Evolutionary conservation across 2,113 vertebrate genomes (phyloP).

Genomic region (Mormoops blainvillei): DNA sequence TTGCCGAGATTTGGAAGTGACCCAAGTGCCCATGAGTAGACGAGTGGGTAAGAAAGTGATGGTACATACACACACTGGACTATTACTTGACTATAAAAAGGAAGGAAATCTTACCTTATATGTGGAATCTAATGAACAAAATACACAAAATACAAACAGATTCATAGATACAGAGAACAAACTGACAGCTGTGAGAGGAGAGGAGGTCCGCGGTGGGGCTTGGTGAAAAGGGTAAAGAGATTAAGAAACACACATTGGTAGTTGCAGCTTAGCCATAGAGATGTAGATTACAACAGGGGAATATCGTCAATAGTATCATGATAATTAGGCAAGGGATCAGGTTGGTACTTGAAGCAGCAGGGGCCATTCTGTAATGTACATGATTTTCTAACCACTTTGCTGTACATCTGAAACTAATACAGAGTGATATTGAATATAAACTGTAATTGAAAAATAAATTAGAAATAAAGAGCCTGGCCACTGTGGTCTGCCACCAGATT

Average conservation of each 20-base stretch:
- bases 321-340: background rate
- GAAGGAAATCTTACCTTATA: background rate
- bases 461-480: background rate
- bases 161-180: background rate
- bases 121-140: background rate
- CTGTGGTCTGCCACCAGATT: background rate
- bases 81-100: background rate
- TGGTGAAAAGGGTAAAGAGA: background rate
- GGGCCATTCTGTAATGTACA: background rate
- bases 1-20: no score
- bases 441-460: background rate
- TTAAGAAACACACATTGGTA: background rate
- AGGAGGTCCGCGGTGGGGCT: background rate
- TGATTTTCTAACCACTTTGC: background rate
- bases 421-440: background rate
- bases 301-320: background rate
- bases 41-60: background rate
- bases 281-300: background rate
- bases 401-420: background rate
- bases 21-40: background rate
- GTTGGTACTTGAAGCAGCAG: background rate
- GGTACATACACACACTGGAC: background rate
- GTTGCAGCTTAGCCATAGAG: background rate
- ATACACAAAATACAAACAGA: no score
- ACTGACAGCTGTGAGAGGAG: background rate